Evolutionary conservation across 2,797 vertebrate species (phyloP), one percentile per base, ranked within the genome.

Genomic region (Alectoris magna): DNA sequence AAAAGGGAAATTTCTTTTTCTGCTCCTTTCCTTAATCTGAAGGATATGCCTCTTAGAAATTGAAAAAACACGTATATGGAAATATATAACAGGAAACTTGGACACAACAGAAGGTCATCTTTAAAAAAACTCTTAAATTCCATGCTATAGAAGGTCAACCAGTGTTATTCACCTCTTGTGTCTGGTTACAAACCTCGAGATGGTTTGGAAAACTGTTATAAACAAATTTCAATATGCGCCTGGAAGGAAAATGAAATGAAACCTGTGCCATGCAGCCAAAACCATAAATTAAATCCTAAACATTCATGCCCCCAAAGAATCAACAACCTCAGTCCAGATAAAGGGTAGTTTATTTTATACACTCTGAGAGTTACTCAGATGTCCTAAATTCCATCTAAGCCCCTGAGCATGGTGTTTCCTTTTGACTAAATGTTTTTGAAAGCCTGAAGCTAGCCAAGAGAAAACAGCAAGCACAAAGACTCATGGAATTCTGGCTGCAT

Each of bases 81-180:
- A 95, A 96, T 91, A 76, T 64, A 14, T 64, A 89, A 94, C 60
- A 90, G 71, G 83, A 90, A 92, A 90, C 77, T 64, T 77, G 56
- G 77, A 44, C 10, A 5, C 85, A 91, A 88, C 83, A 91, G 80
- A 73, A 95, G 62, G 74, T 83, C 80, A 88, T 74, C 53, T 55
- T 62, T 84, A 84, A 84, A 93, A 93, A 93, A 93, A 49, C 64
- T 62, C 15, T 83, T 84, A 86, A 78, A 60, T 88, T 95, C 91
- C 82, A 70, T 88, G 46, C 49, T 82, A 59, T 39, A 89, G 62
- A 90, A 80, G 41, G 56, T 66, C 81, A 71, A 81, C 53, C 95
- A 89, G 21, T 76, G 59, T 91, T 78, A 70, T 63, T 95, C 63
- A 69, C 16, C 70, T 39, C n/a, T 87, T 70, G 51, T 0, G 0